Evolutionary conservation across 1,140 invertebrate species (phyloP), one percentile per base, ranked within the genome.

Genomic region (Panonychus citri): DNA sequence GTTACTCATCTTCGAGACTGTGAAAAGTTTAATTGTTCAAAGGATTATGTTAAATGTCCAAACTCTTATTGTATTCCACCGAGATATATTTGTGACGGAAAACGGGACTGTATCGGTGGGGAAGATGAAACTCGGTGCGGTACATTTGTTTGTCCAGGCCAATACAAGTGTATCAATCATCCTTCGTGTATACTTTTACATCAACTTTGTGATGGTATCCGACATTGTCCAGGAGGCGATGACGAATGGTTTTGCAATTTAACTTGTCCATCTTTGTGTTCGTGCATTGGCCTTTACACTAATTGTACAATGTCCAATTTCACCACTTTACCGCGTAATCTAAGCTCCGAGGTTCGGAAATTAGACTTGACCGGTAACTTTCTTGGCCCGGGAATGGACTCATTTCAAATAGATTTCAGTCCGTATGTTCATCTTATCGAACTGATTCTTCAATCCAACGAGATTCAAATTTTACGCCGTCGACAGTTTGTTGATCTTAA

Each of bases 61-160:
- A 60, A 64, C 28, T 66, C 64, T 15, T 70, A 69, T 58, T 71
- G 70, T 51, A 67, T 71, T n/a, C 64, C 66, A 26, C 56, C 57
- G 3, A 46, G 57, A 3, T 66, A 65, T 34, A 57, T 62, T 10
- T 71, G 70, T 60, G 66, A 71, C 58, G 62, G 59, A 13, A 62
- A 62, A 46, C 59, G 63, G 34, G 69, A 71, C 56, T 71, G 70
- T 56, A 57, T 61, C 15, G 65, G 64, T 19, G 67, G 67, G 4
- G 61, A 55, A 17, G 66, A 67, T 56, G 66, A 67, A 54, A 39
- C 62, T 50, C 58, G 64, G 27, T 67, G 66, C 42, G 60, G 60
- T 62, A 60, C 55, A 54, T 65, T 62, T 43, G 49, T 48, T 10
- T 67, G 66, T 57, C 62, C 64, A 15, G 63, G 63, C 3, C 59